phyloP scores from a whole-genome alignment of 2,797 vertebrate species.

The Helarctos malayanus region DNA sequence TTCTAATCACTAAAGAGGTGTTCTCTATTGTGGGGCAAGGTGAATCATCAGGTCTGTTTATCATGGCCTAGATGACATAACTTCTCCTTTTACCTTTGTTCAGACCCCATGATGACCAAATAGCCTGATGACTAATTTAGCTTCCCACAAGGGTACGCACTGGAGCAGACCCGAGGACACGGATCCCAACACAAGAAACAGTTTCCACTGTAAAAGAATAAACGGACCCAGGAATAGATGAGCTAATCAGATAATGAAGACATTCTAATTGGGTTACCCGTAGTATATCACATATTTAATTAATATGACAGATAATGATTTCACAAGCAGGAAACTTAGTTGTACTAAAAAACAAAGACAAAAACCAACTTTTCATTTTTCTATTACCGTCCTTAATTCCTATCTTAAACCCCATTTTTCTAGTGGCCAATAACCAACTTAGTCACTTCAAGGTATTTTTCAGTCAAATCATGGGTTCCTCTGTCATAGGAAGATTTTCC shows the following conservation, averaged over 20 bases:
- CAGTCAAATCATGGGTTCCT: background rate
- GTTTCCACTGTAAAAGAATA: background rate
- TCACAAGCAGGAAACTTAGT: slow-evolving; percentile 37
- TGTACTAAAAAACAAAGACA: slow-evolving; percentile 27
- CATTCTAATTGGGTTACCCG: background rate
- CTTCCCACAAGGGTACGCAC: background rate
- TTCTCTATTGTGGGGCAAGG: background rate
- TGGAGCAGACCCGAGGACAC: background rate
- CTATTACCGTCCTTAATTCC: background rate
- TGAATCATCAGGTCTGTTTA: background rate
- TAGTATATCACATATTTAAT: slow-evolving; percentile 59
- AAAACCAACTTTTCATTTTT: background rate
- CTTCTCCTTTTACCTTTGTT: background rate
- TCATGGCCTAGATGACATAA: background rate
- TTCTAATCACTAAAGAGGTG: background rate
- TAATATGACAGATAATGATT: slow-evolving; percentile 49
- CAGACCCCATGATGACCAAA: background rate
- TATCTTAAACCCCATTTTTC: slow-evolving; percentile 13
- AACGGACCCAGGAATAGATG: slow-evolving; percentile 47
- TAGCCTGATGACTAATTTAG: slow-evolving; percentile 8
- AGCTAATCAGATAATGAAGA: slow-evolving; percentile 47
- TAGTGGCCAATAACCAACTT: background rate
- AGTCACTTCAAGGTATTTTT: background rate
- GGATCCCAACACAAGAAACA: background rate
- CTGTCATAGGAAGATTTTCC: background rate